A percentile compares a stretch with the other conserved stretches of the same genome.
phyloP scores from a whole-genome alignment of 2,113 vertebrate genomes.

The Paedocypris sp. region DNA sequence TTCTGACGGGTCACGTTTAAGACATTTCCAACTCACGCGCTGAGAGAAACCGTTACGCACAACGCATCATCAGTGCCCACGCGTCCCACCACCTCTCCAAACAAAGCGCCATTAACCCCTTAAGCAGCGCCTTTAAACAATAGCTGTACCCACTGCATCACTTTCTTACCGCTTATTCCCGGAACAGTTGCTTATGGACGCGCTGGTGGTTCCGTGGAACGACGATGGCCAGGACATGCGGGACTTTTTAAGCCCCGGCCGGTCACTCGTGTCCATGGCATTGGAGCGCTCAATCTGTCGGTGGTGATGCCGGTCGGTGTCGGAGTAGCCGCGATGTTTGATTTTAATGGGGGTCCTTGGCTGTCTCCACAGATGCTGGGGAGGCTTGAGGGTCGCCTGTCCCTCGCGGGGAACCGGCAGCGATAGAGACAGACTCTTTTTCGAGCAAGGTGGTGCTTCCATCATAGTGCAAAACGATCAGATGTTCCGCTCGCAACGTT shows the following conservation, averaged over 20 bases:
- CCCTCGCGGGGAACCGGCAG: constrained; percentile 81
- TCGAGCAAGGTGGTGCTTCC: constrained; percentile 74
- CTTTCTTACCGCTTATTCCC: constrained; percentile 65
- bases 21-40: constrained; percentile 38
- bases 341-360: constrained; percentile 77
- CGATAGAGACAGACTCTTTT: constrained; percentile 82
- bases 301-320: constrained; percentile 70
- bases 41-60: constrained; percentile 47
- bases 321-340: constrained; percentile 73
- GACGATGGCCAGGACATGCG: constrained; percentile 96
- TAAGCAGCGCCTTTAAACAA: constrained; percentile 44
- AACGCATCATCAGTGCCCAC: constrained; percentile 54
- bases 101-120: constrained; percentile 56
- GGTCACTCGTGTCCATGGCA: constrained; percentile 84
- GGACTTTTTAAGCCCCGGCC: constrained; percentile 80
- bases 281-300: constrained; percentile 87
- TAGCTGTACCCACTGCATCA: neutral
- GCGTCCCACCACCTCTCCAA: constrained; percentile 53
- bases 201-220: constrained; percentile 76
- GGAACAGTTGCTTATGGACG: constrained; percentile 62
- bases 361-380: constrained; percentile 85
- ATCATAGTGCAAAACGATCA: constrained; percentile 58
- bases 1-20: constrained; percentile 33
- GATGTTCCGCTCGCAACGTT: constrained; percentile 27
- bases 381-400: constrained; percentile 76